Percentiles rank a stretch among this genome's conserved stretches.
phyloP scores from a whole-genome alignment of 2,888 invertebrate species.

The Pharmacophagus antenor region DNA sequence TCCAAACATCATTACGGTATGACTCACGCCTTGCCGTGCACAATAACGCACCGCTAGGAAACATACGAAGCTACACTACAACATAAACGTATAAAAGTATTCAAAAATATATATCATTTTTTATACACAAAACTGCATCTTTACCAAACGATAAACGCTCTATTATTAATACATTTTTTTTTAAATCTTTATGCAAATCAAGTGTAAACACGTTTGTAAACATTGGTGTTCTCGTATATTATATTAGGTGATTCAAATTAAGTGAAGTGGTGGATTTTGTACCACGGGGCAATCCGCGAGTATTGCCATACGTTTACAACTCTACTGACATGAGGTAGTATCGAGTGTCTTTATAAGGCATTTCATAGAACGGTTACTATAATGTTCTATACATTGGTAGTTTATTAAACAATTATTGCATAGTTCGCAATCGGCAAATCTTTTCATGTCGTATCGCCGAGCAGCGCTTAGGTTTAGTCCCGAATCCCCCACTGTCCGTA shows the following conservation, averaged over 20 bases:
- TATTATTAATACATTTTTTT: constrained; percentile 22
- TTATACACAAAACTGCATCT: constrained; percentile 28
- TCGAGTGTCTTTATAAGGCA: not conserved
- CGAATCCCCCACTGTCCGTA: not conserved
- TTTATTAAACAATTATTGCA: too few relatives aligned
- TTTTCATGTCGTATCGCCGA: not conserved
- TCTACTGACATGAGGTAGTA: too few relatives aligned
- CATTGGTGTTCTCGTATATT: constrained; percentile 26
- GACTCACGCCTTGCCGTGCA: not conserved
- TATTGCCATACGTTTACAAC: not conserved
- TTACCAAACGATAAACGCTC: constrained; percentile 25
- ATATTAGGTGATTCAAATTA: constrained; percentile 1
- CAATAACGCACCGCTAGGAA: not conserved
- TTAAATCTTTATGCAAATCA: constrained; percentile 24
- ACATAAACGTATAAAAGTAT: constrained; percentile 30
- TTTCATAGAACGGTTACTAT: too few relatives aligned
- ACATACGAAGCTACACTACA: constrained; percentile 20
- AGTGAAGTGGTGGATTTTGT: not conserved
- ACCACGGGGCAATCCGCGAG: not conserved
- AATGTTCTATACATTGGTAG: not conserved
- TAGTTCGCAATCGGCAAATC: not conserved
- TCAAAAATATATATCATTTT: constrained; percentile 27
- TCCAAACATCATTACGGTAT: not conserved
- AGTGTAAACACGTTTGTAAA: constrained; percentile 26
- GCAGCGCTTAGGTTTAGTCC: not conserved